phyloP scores from a whole-genome alignment of 2,888 invertebrate species.

The Adelognathus sp. region DNA sequence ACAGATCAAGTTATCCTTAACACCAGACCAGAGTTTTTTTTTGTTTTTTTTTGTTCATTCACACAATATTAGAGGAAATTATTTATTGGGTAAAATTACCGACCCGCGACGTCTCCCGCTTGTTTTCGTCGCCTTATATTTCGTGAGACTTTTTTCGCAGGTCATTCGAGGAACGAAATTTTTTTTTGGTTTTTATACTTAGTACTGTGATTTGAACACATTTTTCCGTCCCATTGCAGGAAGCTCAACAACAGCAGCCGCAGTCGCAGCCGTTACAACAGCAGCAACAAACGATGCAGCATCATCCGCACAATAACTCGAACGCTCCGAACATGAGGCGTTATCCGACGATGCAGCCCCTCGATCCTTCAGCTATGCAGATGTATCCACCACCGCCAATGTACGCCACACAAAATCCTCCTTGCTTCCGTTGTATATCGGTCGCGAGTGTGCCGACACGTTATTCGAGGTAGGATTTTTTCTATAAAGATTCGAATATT shows the following conservation, averaged over 20 bases:
- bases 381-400: conserved; percentile 78
- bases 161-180: conserved; percentile 31
- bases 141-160: conserved; percentile 33
- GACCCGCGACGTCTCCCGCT: conserved; percentile 26
- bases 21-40: no score
- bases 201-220: neutral
- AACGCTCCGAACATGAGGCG: conserved; percentile 73
- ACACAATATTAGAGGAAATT: conserved; percentile 18
- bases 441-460: conserved; percentile 76
- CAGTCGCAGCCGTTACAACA: conserved; percentile 66
- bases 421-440: conserved; percentile 78
- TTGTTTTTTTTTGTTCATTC: no score
- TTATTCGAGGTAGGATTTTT: conserved; percentile 73
- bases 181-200: neutral
- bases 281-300: conserved; percentile 71
- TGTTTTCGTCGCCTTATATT: conserved; percentile 34
- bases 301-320: conserved; percentile 75
- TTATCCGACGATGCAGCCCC: conserved; percentile 74
- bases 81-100: no score
- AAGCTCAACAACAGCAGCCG: conserved; percentile 19
- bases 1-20: conserved; percentile 53
- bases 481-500: neutral
- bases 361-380: conserved; percentile 76
- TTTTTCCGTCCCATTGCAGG: conserved; percentile 23
- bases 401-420: conserved; percentile 74